Conservation (phyloP, 1,140 invertebrate species). For the Gryllus bimaculatus region DNA sequence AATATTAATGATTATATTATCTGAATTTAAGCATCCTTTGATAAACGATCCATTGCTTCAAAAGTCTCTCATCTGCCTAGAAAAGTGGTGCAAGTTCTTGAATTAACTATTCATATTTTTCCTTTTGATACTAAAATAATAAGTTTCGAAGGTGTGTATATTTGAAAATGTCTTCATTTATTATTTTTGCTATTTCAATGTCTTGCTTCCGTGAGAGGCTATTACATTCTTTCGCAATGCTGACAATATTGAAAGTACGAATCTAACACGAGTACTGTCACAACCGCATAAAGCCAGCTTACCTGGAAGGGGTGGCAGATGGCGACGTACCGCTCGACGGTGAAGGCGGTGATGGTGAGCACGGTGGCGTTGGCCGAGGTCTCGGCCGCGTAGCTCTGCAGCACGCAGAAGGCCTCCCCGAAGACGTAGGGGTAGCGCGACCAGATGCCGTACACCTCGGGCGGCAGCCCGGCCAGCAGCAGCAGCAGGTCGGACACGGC, state of each 20-base stretch:
- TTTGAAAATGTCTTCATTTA: not conserved
- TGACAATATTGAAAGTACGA: not conserved
- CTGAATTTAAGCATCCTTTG: no score
- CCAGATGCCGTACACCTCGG: slow-evolving; percentile 82
- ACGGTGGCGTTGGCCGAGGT: slow-evolving; percentile 90
- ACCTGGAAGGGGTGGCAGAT: slow-evolving; percentile 67
- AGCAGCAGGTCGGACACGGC: slow-evolving; percentile 87
- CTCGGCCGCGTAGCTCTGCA: slow-evolving; percentile 71
- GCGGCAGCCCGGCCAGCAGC: slow-evolving; percentile 68
- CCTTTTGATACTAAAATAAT: not conserved
- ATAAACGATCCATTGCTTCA: no score
- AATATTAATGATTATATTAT: no score
- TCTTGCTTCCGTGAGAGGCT: not conserved
- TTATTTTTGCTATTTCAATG: not conserved
- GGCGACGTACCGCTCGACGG: slow-evolving; percentile 78
- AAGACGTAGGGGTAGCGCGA: slow-evolving; percentile 77
- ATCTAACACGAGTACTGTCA: not conserved
- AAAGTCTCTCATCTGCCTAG: no score
- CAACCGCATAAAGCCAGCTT: not conserved
- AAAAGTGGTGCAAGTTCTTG: no score
- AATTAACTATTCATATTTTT: not conserved
- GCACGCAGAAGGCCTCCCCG: slow-evolving; percentile 73
- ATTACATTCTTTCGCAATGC: not conserved
- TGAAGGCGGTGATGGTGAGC: slow-evolving; percentile 87
- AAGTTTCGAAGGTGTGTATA: not conserved